A percentile compares a stretch with the other conserved stretches of the same genome.
Conservation (phyloP, 2,888 invertebrate species). For the Miltochrista miniata region DNA sequence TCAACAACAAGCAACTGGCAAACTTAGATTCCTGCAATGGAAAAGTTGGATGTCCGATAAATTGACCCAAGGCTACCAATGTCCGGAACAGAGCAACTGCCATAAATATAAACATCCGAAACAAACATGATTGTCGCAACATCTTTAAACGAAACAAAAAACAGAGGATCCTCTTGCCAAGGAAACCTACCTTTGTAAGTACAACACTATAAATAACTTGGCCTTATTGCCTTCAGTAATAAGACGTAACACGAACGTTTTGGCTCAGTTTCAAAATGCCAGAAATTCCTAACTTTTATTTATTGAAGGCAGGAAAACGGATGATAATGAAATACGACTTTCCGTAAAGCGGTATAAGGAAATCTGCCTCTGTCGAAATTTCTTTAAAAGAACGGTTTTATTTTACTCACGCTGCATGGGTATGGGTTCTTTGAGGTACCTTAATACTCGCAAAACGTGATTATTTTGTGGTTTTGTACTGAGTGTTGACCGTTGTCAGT, state of each 20-base stretch:
- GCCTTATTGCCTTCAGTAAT: conserved; percentile 33
- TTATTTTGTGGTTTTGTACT: too few species aligned
- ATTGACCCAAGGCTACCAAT: conserved; percentile 6
- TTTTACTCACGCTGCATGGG: neutral
- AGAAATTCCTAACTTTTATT: conserved; percentile 12
- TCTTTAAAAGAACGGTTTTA: neutral
- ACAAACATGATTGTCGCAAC: conserved; percentile 38
- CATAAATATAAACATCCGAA: conserved; percentile 38
- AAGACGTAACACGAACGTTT: conserved; percentile 21
- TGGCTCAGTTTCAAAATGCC: conserved; percentile 28
- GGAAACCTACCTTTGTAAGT: conserved; percentile 22
- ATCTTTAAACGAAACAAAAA: conserved; percentile 7
- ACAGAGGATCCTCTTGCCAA: conserved; percentile 25
- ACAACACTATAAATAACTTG: conserved; percentile 20
- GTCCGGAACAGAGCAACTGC: conserved; percentile 21
- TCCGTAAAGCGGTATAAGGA: conserved; percentile 3
- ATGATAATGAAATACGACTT: conserved; percentile 4
- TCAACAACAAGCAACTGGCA: too few species aligned
- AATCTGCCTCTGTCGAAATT: conserved; percentile 4
- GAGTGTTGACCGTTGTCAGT: too few species aligned
- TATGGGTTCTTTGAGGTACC: too few species aligned
- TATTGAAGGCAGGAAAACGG: neutral
- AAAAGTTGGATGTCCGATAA: neutral
- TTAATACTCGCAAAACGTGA: too few species aligned
- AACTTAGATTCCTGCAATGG: neutral